These are phyloP conservation scores for Portunus trituberculatus DNA, from an alignment of 1,140 invertebrate species.

Conservation along the genomic window DNA sequence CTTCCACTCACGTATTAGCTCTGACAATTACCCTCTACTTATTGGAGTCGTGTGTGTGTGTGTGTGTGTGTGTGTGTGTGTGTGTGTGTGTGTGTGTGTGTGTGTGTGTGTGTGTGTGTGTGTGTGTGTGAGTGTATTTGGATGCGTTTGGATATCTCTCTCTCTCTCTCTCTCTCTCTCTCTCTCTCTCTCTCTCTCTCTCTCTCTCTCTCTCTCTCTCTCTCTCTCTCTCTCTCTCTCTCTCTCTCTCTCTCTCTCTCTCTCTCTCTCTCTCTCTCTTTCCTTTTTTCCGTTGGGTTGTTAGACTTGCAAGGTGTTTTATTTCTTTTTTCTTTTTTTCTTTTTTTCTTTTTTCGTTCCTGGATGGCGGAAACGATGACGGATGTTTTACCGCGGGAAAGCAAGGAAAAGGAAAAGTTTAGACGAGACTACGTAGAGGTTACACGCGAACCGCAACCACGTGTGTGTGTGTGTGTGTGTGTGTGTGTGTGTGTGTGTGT, in stretches of 20 bases:
- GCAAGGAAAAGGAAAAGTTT: not conserved
- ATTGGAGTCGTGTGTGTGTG: too few species aligned
- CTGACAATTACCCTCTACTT: too few species aligned
- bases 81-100: not conserved
- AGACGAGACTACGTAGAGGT: not conserved
- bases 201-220: constrained; percentile 42
- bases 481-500: constrained; percentile 21
- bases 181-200: constrained; percentile 48
- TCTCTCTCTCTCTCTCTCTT: not conserved
- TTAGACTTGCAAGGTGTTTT: not conserved
- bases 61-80: not conserved
- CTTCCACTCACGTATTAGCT: too few species aligned
- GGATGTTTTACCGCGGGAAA: not conserved
- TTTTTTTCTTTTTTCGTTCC: too few species aligned
- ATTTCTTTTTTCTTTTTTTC: too few species aligned
- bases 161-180: constrained; percentile 50
- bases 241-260: not conserved
- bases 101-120: constrained; percentile 30
- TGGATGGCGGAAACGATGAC: too few species aligned
- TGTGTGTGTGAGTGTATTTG: constrained; percentile 15
- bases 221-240: constrained; percentile 57
- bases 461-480: constrained; percentile 41
- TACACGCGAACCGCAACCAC: not conserved
- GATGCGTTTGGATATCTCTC: constrained; percentile 42
- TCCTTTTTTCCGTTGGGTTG: not conserved